A percentile compares a stretch with the other conserved stretches of the same genome.
phyloP scores from a whole-genome alignment of 1,140 invertebrate species.

The Schmidtea mediterranea region DNA sequence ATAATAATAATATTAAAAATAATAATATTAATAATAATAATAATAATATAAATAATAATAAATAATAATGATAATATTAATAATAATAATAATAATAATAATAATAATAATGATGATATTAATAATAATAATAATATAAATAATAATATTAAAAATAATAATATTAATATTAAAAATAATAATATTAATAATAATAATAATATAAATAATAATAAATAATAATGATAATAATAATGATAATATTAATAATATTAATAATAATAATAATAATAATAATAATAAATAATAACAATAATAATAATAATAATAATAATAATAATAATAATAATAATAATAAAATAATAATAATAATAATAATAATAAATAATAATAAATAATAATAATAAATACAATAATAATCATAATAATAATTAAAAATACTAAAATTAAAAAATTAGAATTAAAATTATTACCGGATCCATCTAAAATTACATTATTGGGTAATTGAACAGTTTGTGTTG shows the following conservation, averaged over 20 bases:
- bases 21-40: not conserved
- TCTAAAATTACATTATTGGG: conserved; percentile 68
- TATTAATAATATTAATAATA: not conserved
- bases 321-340: not conserved
- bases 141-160: not conserved
- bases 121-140: not conserved
- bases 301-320: conserved; percentile 2
- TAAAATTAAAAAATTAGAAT: conserved; percentile 1
- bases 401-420: not conserved
- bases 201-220: not conserved
- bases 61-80: not conserved
- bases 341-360: not conserved
- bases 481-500: conserved; percentile 51
- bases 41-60: conserved; percentile 6
- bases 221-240: conserved; percentile 4
- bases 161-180: not conserved
- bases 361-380: conserved; percentile 5
- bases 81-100: not conserved
- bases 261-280: not conserved
- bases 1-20: not conserved
- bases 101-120: conserved; percentile 2
- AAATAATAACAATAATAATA: conserved; percentile 1
- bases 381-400: not conserved
- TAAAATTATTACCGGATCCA: conserved; percentile 33
- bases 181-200: not conserved